Conservation (phyloP, 2,888 invertebrate genomes). For the Meta bourneti region DNA sequence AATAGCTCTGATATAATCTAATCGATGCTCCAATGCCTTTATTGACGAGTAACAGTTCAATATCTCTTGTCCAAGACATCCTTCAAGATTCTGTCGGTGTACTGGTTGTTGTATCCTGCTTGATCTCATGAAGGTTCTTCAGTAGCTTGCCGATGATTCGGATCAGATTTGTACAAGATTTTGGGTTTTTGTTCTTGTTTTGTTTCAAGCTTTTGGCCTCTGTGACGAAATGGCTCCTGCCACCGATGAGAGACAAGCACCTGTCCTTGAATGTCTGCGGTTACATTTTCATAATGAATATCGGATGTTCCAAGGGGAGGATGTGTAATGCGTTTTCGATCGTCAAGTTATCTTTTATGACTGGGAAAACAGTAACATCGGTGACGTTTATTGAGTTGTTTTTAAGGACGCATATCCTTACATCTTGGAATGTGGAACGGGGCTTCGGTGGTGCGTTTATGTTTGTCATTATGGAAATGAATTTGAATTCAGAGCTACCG, state of each 20-base stretch:
- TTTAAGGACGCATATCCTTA: not conserved
- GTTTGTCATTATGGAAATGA: no score
- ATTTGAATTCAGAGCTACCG: no score
- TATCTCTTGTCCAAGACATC: conserved; percentile 10
- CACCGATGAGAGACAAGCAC: conserved; percentile 6
- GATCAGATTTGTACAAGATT: conserved; percentile 15
- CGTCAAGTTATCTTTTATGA: not conserved
- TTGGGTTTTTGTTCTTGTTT: conserved; percentile 22
- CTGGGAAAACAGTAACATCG: not conserved
- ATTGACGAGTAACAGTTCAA: conserved; percentile 11
- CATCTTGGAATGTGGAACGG: not conserved
- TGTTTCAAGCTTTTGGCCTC: not conserved
- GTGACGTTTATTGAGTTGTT: not conserved
- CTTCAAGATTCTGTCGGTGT: not conserved
- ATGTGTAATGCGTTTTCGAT: not conserved
- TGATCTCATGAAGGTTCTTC: not conserved
- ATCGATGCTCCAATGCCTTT: conserved; percentile 11
- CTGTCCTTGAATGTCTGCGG: conserved; percentile 36
- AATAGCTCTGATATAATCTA: conserved; percentile 2
- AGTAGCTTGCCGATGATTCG: conserved; percentile 9
- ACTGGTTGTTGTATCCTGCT: conserved; percentile 8
- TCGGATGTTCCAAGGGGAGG: not conserved
- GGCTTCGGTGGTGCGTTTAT: no score
- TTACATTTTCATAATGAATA: conserved; percentile 1
- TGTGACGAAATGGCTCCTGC: conserved; percentile 7